A percentile compares a stretch with the other conserved stretches of the same genome.
Conservation (phyloP, 1,140 invertebrate genomes). For the Drosophila pruinosa region DNA sequence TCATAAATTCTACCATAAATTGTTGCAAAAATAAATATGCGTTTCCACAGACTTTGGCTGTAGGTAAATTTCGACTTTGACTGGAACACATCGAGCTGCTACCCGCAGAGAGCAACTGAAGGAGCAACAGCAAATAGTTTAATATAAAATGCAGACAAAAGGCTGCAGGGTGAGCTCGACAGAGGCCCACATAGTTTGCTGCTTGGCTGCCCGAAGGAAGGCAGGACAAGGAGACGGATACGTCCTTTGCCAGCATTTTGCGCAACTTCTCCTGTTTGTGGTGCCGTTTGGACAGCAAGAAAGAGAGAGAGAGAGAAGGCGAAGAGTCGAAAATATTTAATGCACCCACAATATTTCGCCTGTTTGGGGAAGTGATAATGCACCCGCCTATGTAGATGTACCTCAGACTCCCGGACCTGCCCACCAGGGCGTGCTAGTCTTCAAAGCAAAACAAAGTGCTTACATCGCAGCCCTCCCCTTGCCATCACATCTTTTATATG, state of each 20-base stretch:
- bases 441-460: slow-evolving; percentile 57
- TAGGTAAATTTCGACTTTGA: slow-evolving; percentile 48
- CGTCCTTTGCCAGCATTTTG: slow-evolving; percentile 47
- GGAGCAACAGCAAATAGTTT: slow-evolving; percentile 59
- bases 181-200: slow-evolving; percentile 27
- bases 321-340: slow-evolving; percentile 58
- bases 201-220: neutral
- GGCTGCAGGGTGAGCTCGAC: slow-evolving; percentile 30
- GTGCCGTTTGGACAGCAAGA: slow-evolving; percentile 26
- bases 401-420: slow-evolving; percentile 31
- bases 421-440: slow-evolving; percentile 38
- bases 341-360: slow-evolving; percentile 71
- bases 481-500: slow-evolving; percentile 35
- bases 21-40: slow-evolving; percentile 44
- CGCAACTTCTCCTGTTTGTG: slow-evolving; percentile 33
- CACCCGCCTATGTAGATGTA: slow-evolving; percentile 33
- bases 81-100: slow-evolving; percentile 14
- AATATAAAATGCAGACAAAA: slow-evolving; percentile 75
- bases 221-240: neutral
- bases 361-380: slow-evolving; percentile 63
- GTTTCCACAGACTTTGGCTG: slow-evolving; percentile 10
- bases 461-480: neutral
- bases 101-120: neutral
- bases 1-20: slow-evolving; percentile 68
- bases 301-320: neutral